Evolutionary conservation across 2,113 vertebrate species (phyloP), one percentile per base, ranked within the genome.

Genomic region (Odocoileus virginianus): DNA sequence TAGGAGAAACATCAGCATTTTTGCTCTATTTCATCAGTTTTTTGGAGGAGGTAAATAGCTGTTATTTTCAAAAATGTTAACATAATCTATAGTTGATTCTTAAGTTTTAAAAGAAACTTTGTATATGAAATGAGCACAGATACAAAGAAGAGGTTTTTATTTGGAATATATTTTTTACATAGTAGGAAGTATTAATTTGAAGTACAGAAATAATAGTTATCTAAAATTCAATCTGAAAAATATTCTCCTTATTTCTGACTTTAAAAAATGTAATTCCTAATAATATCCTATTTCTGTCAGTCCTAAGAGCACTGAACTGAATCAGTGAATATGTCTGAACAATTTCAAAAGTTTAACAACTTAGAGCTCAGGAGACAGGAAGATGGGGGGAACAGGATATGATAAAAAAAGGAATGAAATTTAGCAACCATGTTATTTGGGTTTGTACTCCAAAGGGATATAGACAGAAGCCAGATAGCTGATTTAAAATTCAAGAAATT

Each of bases 141-240:
- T 12, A 67, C 5, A 52, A 33, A 87, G 8, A 74, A 52, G 19
- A 57, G 10, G 28, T 60, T 92, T 92, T 90, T 17, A 45, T 52
- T 82, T 86, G 43, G 13, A 61, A 91, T 84, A 54, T 1, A 92
- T 33, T 97, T 89, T 87, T 89, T 87, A 87, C 4, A 27, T 40
- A 89, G 30, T 33, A 85, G 45, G 47, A 82, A 55, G 67, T n/a
- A 86, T 28, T 81, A 83, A 55, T 74, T 57, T 83, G 58, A 91
- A 17, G 2, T 25, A 91, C 55, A 8, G 4, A 91, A 89, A 15
- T 45, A 27, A 7, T 45, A 91, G 87, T 94, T 79, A 74, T 10
- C 40, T 83, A 82, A 92, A 90, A 67, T 33, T 81, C n/a, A 91
- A 67, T 90, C 61, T 91, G 52, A 89, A 97, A 94, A 95, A 81